Evolutionary conservation across 2,113 vertebrate genomes (phyloP).

Genomic region (Hippocampus mohnikei): DNA sequence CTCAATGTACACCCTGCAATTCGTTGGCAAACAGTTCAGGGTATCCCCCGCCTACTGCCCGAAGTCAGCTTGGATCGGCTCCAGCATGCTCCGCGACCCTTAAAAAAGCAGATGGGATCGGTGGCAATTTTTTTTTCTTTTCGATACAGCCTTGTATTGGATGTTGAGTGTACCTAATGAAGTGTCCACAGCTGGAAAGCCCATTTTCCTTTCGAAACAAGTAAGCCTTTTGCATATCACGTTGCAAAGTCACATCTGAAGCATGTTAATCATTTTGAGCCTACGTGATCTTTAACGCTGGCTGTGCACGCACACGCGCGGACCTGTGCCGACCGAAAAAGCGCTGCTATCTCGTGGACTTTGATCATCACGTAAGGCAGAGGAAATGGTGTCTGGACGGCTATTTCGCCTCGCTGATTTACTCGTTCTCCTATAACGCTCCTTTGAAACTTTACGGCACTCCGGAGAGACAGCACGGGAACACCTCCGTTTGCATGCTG

Average conservation of each 20-base stretch:
- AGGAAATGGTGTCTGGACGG: constrained; percentile 51
- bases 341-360: constrained; percentile 27
- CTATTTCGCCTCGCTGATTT: constrained; percentile 54
- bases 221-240: constrained; percentile 10
- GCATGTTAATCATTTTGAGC: constrained; percentile 45
- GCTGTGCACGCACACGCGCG: background rate
- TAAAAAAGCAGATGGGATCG: too few relatives aligned
- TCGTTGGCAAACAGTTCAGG: too few relatives aligned
- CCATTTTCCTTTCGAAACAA: constrained; percentile 15
- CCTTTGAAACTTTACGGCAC: constrained; percentile 41
- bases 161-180: background rate
- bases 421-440: constrained; percentile 41
- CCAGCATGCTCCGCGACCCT: too few relatives aligned
- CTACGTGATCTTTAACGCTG: constrained; percentile 26
- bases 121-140: background rate
- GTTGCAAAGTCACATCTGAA: constrained; percentile 31
- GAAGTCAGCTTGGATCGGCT: too few relatives aligned
- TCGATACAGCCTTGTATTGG: background rate
- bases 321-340: constrained; percentile 43
- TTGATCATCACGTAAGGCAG: constrained; percentile 36
- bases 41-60: too few relatives aligned
- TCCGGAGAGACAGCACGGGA: constrained; percentile 38
- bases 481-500: background rate
- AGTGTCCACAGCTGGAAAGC: constrained; percentile 12
- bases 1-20: too few relatives aligned